Evolutionary conservation across 1,140 invertebrate species (phyloP).

Genomic region (Drosophila azteca): DNA sequence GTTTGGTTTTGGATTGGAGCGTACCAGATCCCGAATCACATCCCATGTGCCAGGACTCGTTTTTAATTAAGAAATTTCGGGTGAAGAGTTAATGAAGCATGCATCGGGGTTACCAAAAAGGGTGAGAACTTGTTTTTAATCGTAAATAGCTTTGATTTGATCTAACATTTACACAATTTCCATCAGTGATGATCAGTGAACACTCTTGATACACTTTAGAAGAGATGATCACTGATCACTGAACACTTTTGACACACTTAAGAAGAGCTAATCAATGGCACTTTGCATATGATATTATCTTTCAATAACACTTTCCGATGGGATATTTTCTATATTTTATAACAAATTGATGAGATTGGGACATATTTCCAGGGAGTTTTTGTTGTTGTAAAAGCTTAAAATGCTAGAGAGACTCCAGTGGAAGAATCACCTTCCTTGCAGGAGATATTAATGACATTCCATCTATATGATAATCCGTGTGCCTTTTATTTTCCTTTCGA

Average conservation of each 20-base stretch:
- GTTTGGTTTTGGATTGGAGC: conserved; percentile 30
- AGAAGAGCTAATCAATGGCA: neutral
- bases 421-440: too few relatives aligned
- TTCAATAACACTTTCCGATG: too few relatives aligned
- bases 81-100: conserved; percentile 52
- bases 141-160: neutral
- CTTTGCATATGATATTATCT: too few relatives aligned
- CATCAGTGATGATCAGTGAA: neutral
- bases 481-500: too few relatives aligned
- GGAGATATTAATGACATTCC: too few relatives aligned
- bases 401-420: too few relatives aligned
- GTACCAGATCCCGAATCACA: conserved; percentile 6
- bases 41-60: conserved; percentile 35
- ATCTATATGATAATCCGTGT: too few relatives aligned
- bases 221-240: neutral
- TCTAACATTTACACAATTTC: conserved; percentile 13
- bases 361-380: too few relatives aligned
- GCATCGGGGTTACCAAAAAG: conserved; percentile 10
- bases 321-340: too few relatives aligned
- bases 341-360: too few relatives aligned
- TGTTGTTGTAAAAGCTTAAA: too few relatives aligned
- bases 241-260: neutral
- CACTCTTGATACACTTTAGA: neutral
- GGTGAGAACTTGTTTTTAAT: neutral
- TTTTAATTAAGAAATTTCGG: conserved; percentile 60